Base-by-base conservation (phyloP, 2,888 invertebrate species). In the Caenorhabditis panamensis region DNA sequence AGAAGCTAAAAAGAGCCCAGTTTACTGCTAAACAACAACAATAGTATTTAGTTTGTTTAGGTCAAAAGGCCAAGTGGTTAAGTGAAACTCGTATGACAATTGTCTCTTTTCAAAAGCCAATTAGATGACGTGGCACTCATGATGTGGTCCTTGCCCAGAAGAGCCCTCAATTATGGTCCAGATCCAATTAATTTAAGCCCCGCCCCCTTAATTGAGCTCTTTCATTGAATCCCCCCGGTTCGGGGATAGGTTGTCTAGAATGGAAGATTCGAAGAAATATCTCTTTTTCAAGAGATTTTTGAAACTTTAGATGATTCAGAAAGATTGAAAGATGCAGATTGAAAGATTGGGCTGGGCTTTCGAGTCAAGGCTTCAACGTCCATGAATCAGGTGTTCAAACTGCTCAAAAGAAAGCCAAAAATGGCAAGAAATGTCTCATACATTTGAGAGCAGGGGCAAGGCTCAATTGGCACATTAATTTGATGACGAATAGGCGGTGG, bases 381-480 rank as follows among this genome's bases (percentile, higher is more conserved):
- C 56, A 72, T 11, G 31, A 59, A 59, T 18, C 59, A 59, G 49
- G 72, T 72, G 72, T 72, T 72, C 71, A n/a, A 71, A 16, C 59
- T 59, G 47, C 58, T 69, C 68, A 41, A 13, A 31, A 6, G 31
- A 41, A 41, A 41, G 16, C 3, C 41, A 13, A 16, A 41, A 16
- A 41, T 9, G 41, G 41, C 13, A 9, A 13, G 72, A 26, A n/a
- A 31, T 31, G 31, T 31, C 61, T 64, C 37, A 64, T 72, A 64
- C 72, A 72, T 72, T 72, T 64, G 2, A 47, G 8, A 72, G 63
- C 58, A 72, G 71, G 69, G 36, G 16, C 11, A 41, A 5, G 5
- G 31, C 22, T 51, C 20, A n/a, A 31, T 26, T 11, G 26, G 36
- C 22, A 2, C 31, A 54, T 24, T 18, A 44, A n/a, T 51, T 61